Base-by-base conservation (phyloP, 2,113 vertebrate species). In the Neofelis nebulosa region DNA sequence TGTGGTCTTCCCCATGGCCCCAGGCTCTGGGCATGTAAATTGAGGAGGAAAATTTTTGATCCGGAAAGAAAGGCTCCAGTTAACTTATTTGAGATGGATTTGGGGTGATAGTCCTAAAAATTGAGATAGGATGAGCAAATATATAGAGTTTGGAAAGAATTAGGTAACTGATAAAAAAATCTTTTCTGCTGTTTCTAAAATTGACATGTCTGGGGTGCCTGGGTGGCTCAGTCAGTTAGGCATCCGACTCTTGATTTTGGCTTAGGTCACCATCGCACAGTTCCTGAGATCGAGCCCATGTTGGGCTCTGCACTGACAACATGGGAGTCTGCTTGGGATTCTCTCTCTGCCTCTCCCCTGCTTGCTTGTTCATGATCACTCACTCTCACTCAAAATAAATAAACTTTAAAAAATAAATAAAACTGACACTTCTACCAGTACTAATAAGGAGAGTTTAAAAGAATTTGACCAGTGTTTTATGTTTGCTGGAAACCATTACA, bases 121-220 rank as follows among this genome's bases (percentile, higher is more conserved):
- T 61, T 61, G 21, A 97, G 92, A 88, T 48, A 41, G 23, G 45
- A 88, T 96, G 13, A 90, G 33, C 48, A 92, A 57, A 66, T 87
- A 71, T 8, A 12, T 84, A 29, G 57, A 83, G 36, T 19, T 76
- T 31, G 25, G 7, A 78, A 98, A 92, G n/a, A 82, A 74, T 52
- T 12, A 16, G 11, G 16, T 90, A 45, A 57, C 96, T 69, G 33
- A 2, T 92, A 11, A 91, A 36, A 36, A 88, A 61, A 81, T 69
- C 18, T 81, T 91, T 84, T 91, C 50, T 94, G 4, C 31, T 61
- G 15, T 5, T 92, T 90, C 19, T 86, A 94, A 86, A 94, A 79
- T 52, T 68, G 57, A 50, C 0, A n/a, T 11, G 85, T 82, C 4
- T 12, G 21, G 21, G 57, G 21, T 23, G 57, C 57, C 57, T 23